Base-by-base conservation (phyloP, 2,888 invertebrate species). In the Dendrolimus houi region DNA sequence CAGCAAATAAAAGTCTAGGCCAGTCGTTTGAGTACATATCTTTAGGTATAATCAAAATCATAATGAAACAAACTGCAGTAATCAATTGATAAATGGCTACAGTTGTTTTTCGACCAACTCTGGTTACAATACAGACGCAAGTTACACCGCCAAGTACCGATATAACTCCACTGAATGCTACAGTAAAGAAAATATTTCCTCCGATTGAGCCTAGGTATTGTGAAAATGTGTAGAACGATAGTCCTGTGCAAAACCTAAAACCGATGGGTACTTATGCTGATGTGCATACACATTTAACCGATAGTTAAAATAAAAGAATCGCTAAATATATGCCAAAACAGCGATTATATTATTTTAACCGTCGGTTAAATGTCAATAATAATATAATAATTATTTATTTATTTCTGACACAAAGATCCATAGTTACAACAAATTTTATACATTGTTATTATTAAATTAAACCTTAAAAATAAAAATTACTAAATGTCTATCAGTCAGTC, bases 171-270 rank as follows among this genome's bases (percentile, higher is more conserved):
- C 91, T 91, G 8, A 91, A 62, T 6, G 87, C 79, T 2, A 93
- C 91, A 13, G 91, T 90, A 54, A 92, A 60, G 70, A 92, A 93
- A 58, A 93, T 83, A 64, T 93, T 87, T 9, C 78, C 76, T 41
- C 92, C 92, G 54, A 93, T 81, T 54, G 85, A 80, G 2, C 93
- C 92, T 55, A 93, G 78, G 62, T 92, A 92, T 74, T 93, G 93
- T 2, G 92, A 91, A 69, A 93, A 92, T 7, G 92, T 92, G 69
- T 87, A 93, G 74, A 93, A 93, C 41, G 89, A 83, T 59, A 93
- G 70, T 54, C 93, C 93, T 52, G 86, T 86, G 59, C 90, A 87
- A 62, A 92, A 91, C 93, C 93, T 93, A 77, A 57, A 79, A 77
- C 53, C 3, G 56, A 52, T 13, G 59, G 41, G 54, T 47, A 53